phyloP scores from a whole-genome alignment of 2,888 invertebrate species.

The Ectobius pallidus region DNA sequence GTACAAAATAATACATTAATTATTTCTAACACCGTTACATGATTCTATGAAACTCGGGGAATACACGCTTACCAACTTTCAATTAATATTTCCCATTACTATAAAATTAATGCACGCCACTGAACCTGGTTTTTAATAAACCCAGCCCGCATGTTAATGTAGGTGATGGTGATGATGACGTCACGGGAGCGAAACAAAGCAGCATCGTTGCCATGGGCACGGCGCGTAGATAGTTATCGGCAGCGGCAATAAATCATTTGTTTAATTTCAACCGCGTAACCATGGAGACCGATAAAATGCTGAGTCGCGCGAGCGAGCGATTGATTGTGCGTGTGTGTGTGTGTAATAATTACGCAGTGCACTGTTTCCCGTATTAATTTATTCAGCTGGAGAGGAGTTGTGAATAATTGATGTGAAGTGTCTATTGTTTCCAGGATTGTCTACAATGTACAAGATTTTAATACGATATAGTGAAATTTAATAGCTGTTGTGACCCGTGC shows the following conservation, averaged over 20 bases:
- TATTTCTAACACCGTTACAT: no score
- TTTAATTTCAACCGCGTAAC: conserved; percentile 29
- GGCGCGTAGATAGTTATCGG: conserved; percentile 24
- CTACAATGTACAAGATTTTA: background rate
- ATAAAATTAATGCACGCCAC: no score
- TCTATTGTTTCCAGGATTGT: background rate
- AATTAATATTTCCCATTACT: no score
- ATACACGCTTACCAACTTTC: no score
- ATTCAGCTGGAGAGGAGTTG: conserved; percentile 19
- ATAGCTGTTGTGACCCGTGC: background rate
- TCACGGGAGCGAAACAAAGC: no score
- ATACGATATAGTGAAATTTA: background rate
- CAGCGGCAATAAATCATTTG: conserved; percentile 31
- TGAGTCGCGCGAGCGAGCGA: conserved; percentile 31
- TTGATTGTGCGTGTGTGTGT: conserved; percentile 29
- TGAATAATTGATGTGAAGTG: conserved; percentile 21
- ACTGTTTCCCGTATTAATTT: conserved; percentile 33
- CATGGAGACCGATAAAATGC: conserved; percentile 26
- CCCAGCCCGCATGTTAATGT: no score
- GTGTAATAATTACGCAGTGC: conserved; percentile 27
- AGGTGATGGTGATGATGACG: no score
- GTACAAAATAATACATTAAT: no score
- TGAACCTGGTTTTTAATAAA: no score
- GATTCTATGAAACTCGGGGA: no score
- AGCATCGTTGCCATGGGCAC: no score